Evolutionary conservation across 2,797 vertebrate species (phyloP).

Genomic region (Crenichthys baileyi): DNA sequence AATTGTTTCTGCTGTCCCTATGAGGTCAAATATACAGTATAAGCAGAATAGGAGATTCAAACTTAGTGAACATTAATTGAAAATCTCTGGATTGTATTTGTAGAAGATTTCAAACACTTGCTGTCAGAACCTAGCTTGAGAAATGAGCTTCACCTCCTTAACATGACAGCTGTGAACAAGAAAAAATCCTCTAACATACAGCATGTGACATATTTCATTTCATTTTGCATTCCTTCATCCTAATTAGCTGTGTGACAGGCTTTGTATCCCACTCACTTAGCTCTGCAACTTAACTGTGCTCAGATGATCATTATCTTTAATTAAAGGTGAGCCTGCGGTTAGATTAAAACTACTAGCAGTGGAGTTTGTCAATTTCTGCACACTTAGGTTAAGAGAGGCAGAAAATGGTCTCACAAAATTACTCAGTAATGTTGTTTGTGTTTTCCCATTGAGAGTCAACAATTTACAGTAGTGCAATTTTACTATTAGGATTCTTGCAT

Average conservation of each 20-base stretch:
- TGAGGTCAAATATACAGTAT: not conserved
- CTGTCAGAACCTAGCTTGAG: not conserved
- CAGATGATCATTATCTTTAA: constrained; percentile 21
- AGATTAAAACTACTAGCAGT: constrained; percentile 20
- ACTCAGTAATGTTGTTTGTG: constrained; percentile 29
- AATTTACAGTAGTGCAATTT: constrained; percentile 5
- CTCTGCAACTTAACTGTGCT: constrained; percentile 8
- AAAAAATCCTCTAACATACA: constrained; percentile 2
- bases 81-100: not conserved
- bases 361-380: not conserved
- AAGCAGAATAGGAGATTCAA: not conserved
- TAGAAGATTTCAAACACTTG: not conserved
- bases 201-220: constrained; percentile 11
- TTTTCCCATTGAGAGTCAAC: constrained; percentile 9
- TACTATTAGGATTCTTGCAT: constrained; percentile 15
- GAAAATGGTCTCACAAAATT: constrained; percentile 3
- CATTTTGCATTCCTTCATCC: constrained; percentile 12
- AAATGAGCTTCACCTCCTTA: constrained; percentile 3
- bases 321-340: constrained; percentile 16
- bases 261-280: constrained; percentile 8
- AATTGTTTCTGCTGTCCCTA: not conserved
- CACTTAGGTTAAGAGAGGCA: constrained; percentile 15
- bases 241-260: constrained; percentile 29
- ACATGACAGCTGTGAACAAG: constrained; percentile 17
- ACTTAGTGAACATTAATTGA: not conserved